Evolutionary conservation across 2,888 invertebrate genomes (phyloP), one percentile per base, ranked within the genome.

Genomic region (Mellilla xanthometata): DNA sequence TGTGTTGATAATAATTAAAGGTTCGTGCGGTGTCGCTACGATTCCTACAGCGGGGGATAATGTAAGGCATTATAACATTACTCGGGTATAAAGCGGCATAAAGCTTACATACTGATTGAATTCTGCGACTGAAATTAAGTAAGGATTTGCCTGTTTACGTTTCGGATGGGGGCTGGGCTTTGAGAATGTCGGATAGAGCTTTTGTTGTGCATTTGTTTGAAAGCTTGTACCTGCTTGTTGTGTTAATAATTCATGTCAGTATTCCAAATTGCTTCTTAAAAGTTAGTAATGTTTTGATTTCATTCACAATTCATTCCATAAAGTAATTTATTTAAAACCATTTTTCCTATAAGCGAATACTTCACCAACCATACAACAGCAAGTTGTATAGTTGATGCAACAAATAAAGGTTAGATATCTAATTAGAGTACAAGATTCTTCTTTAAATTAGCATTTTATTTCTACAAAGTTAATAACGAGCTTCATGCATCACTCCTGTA

Each of bases 1-100:
- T 84, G 89, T 88, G 89, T 88, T 89, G 87, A 87, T 88, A 86
- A 89, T 89, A 89, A 89, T 90, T 86, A 88, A 87, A 89, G 90
- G 88, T 86, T 88, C 66, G 71, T 73, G 72, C 68, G 66, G 75
- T 81, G 84, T 84, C 81, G 80, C 72, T 74, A 68, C 69, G 72
- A 64, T 49, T 76, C 71, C 70, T 53, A 66, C 71, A 68, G 70
- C 69, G 71, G 76, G 77, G 83, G 83, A 83, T 85, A 81, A 86
- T 81, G 79, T 78, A 75, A 78, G 78, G 83, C 81, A 86, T 88
- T 87, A 88, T 85, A 81, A 88, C 84, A 85, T 87, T 85, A 88
- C 77, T 76, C 75, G 72, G 83, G 83, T 72, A 83, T 75, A 85
- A 82, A 83, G 84, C 65, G 84, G 83, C 70, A 83, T 74, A 85